Conservation (phyloP, 1,140 invertebrate species). For the Drosophila funebris region DNA sequence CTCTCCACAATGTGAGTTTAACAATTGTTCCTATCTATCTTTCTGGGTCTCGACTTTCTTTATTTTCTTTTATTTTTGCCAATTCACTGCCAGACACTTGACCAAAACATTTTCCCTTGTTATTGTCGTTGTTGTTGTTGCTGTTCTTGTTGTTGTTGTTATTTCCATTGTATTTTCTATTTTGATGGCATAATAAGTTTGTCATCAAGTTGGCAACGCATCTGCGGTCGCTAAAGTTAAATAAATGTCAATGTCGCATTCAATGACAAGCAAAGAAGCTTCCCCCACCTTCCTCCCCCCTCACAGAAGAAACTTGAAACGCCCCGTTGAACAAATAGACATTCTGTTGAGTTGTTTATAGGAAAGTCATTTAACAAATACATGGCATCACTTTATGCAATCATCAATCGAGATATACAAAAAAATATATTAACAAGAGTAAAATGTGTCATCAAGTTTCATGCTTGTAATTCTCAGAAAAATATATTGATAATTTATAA, state of each 20-base stretch:
- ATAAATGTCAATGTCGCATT: conserved; percentile 24
- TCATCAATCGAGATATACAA: neutral
- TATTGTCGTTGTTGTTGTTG: neutral
- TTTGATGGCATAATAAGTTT: conserved; percentile 50
- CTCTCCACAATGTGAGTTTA: neutral
- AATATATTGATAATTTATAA: neutral
- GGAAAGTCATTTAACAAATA: conserved; percentile 11
- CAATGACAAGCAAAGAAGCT: conserved; percentile 16
- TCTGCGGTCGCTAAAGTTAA: conserved; percentile 17
- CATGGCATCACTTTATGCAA: neutral
- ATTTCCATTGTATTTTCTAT: conserved; percentile 7
- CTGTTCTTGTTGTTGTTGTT: neutral
- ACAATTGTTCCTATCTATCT: conserved; percentile 10
- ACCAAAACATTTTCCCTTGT: conserved; percentile 48
- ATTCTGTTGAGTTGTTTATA: conserved; percentile 14
- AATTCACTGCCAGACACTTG: conserved; percentile 60
- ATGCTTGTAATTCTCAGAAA: no score
- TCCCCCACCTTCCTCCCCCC: neutral
- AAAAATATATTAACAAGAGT: neutral
- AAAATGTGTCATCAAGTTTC: neutral
- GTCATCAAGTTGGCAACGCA: conserved; percentile 54
- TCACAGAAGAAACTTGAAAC: conserved; percentile 9
- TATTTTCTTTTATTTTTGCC: conserved; percentile 37
- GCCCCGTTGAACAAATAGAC: conserved; percentile 23
- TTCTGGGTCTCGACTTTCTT: neutral